Conservation (phyloP, 2,888 invertebrate species). For the Eueremaeus valkanovi region DNA sequence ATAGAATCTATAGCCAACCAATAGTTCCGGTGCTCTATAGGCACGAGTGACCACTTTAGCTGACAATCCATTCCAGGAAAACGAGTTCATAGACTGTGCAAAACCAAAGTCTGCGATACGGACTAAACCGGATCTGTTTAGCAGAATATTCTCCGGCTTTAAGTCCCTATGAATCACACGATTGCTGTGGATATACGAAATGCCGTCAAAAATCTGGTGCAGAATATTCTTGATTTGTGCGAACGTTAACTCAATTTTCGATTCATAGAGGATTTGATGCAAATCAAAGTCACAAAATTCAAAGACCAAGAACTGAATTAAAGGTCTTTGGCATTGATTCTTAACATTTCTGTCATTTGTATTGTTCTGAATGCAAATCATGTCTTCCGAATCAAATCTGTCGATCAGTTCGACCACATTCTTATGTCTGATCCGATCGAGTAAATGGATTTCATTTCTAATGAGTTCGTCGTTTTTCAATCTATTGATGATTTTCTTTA, state of each 20-base stretch:
- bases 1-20: conserved; percentile 80
- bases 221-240: conserved; percentile 33
- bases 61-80: conserved; percentile 1
- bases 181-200: not conserved
- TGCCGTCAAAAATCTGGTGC: conserved; percentile 8
- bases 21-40: conserved; percentile 73
- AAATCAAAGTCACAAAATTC: conserved; percentile 30
- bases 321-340: not conserved
- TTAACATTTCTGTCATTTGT: not conserved
- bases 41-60: conserved; percentile 46
- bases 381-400: conserved; percentile 11
- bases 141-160: conserved; percentile 11
- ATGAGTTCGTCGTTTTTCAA: not conserved
- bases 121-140: conserved; percentile 1
- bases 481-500: conserved; percentile 8
- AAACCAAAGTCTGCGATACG: conserved; percentile 24
- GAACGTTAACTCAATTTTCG: not conserved
- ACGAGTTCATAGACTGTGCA: not conserved
- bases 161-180: conserved; percentile 1
- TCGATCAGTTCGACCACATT: conserved; percentile 19
- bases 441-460: not conserved
- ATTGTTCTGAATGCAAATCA: not conserved
- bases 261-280: not conserved
- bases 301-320: not conserved
- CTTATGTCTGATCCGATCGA: not conserved